phyloP scores from a whole-genome alignment of 1,140 invertebrate species.

The Laupala kohalensis region DNA sequence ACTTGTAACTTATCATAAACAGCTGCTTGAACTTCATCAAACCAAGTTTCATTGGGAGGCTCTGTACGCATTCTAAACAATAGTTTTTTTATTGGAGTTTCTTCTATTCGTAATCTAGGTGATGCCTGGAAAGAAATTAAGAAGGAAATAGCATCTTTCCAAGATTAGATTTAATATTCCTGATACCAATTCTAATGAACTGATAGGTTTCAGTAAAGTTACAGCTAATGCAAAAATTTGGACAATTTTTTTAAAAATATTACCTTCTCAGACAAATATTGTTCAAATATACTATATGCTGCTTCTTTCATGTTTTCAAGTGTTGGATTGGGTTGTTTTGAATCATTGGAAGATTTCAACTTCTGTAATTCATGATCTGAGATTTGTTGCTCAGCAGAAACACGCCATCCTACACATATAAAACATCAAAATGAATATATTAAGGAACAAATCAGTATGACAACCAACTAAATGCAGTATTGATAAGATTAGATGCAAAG shows the following conservation, averaged over 20 bases:
- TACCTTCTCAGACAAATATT: constrained; percentile 67
- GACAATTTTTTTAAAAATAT: neutral
- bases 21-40: constrained; percentile 68
- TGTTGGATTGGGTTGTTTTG: constrained; percentile 24
- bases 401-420: constrained; percentile 48
- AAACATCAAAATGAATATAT: constrained; percentile 1
- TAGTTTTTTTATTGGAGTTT: constrained; percentile 46
- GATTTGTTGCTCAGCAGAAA: constrained; percentile 63
- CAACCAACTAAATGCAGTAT: no score
- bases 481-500: no score
- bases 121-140: constrained; percentile 33
- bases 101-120: constrained; percentile 49
- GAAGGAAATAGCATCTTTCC: no score
- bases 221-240: neutral
- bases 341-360: constrained; percentile 25
- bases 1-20: constrained; percentile 54
- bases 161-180: no score
- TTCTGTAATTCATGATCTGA: constrained; percentile 43
- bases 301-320: constrained; percentile 56
- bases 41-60: constrained; percentile 53
- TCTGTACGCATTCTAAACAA: constrained; percentile 50
- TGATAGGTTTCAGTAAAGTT: no score
- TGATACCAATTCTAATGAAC: no score
- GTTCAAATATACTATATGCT: constrained; percentile 66
- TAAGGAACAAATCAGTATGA: no score